A percentile compares a stretch with the other conserved stretches of the same genome.
Conservation (phyloP, 2,888 invertebrate genomes). For the Scaeva pyrastri region DNA sequence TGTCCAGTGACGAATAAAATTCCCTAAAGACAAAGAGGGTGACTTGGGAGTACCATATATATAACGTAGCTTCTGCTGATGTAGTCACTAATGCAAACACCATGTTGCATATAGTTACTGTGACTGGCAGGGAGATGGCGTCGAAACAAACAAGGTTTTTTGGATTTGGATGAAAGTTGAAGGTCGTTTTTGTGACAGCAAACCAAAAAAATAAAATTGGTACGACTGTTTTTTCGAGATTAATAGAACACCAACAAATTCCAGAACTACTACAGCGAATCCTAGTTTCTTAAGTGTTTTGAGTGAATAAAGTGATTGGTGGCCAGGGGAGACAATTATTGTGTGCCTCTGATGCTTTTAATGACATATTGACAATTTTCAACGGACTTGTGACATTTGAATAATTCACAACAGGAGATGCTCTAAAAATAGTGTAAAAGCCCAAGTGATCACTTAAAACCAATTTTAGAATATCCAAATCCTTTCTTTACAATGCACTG, state of each 20-base stretch:
- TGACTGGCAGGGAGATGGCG: slow-evolving; percentile 50
- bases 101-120: slow-evolving; percentile 16
- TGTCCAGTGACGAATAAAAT: slow-evolving; percentile 66
- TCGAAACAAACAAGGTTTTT: slow-evolving; percentile 51
- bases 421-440: too few relatives aligned
- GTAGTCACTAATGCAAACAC: slow-evolving; percentile 64
- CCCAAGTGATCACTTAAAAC: too few relatives aligned
- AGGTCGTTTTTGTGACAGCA: slow-evolving; percentile 58
- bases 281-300: too few relatives aligned
- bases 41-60: background rate
- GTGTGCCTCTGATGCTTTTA: too few relatives aligned
- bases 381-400: too few relatives aligned
- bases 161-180: slow-evolving; percentile 61
- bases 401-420: too few relatives aligned
- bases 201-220: slow-evolving; percentile 39
- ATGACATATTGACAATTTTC: too few relatives aligned
- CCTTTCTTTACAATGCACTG: too few relatives aligned
- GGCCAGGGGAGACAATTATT: too few relatives aligned
- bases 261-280: too few relatives aligned
- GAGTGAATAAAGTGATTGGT: too few relatives aligned
- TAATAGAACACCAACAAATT: slow-evolving; percentile 52
- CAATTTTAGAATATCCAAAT: too few relatives aligned
- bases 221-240: slow-evolving; percentile 42
- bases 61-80: slow-evolving; percentile 25
- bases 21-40: slow-evolving; percentile 19